Evolutionary conservation across 2,888 invertebrate genomes (phyloP), one percentile per base, ranked within the genome.

Genomic region (Cabera pusaria): DNA sequence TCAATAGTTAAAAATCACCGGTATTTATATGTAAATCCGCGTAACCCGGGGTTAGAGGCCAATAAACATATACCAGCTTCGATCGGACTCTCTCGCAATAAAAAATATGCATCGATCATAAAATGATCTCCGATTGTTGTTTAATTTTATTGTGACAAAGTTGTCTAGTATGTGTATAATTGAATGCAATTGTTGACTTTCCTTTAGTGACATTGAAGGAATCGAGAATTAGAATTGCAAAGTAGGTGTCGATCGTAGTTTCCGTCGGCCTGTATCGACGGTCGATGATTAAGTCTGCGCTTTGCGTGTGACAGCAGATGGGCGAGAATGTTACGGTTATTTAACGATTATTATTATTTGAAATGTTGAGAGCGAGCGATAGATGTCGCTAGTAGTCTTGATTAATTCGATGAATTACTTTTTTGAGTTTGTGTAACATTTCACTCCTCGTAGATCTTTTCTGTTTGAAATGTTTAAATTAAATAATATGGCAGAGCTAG

Each of bases 11-110:
- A 67, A 71, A 79, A 84, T 76, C 79, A 80, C 72, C 75, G 68
- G 72, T 78, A 86, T 87, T 86, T 83, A 85, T 82, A 87, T 87
- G 85, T 55, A 67, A 86, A 87, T 85, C 51, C 5, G 34, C 29
- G 59, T 74, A 74, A 75, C 75, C 78, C 74, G 63, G 66, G 72
- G 70, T 64, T 63, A 64, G 54, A 27, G 27, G 9, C 6, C 3
- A 9, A 17, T 1, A 5, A 9, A 17, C 6, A 8, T 5, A 8
- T 19, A n/a, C 20, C 3, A 3, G 1, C n/a, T 6, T 14, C n/a
- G n/a, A n/a, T 26, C 0, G 10, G 1, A 32, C 41, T 5, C 0
- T 36, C 19, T 27, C 41, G 6, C 26, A 6, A 7, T 42, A 12
- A 8, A 6, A 11, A 6, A 44, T 64, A 59, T 54, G n/a, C n/a